These are phyloP conservation scores for Eptesicus fuscus DNA, from an alignment of 2,113 vertebrate species.

Conservation along the genomic window DNA sequence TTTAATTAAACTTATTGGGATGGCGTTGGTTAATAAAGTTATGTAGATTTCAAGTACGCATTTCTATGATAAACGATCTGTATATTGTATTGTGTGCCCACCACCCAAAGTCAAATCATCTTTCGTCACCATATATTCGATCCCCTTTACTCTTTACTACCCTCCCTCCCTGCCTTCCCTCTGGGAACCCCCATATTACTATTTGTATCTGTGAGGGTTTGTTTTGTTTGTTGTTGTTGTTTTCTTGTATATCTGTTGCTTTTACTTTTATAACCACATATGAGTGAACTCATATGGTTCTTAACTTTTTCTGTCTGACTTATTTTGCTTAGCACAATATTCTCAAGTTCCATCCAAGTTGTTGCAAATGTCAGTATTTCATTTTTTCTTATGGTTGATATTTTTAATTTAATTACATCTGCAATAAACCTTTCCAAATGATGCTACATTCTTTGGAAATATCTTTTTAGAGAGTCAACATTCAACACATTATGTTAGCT, in stretches of 20 bases:
- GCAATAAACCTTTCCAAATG: neutral
- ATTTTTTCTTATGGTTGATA: neutral
- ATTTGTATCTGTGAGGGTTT: neutral
- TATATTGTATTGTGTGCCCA: neutral
- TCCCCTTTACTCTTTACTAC: neutral
- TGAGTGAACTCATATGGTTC: neutral
- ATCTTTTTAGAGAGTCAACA: neutral
- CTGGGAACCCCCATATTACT: neutral
- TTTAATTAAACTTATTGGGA: neutral
- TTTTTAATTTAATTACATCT: neutral
- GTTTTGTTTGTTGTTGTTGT: neutral
- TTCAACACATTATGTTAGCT: neutral
- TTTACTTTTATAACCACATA: neutral
- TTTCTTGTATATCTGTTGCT: neutral
- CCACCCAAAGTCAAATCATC: neutral
- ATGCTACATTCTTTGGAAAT: neutral
- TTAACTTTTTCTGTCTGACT: neutral
- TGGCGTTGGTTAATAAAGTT: neutral
- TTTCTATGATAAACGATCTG: neutral
- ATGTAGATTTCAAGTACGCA: neutral
- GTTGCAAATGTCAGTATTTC: neutral
- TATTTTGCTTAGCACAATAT: neutral
- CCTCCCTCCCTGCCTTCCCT: neutral
- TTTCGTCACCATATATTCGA: neutral
- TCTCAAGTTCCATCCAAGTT: neutral